These are phyloP conservation scores for Zaprionus ornatus DNA, from an alignment of 1,140 invertebrate species.

Conservation along the genomic window DNA sequence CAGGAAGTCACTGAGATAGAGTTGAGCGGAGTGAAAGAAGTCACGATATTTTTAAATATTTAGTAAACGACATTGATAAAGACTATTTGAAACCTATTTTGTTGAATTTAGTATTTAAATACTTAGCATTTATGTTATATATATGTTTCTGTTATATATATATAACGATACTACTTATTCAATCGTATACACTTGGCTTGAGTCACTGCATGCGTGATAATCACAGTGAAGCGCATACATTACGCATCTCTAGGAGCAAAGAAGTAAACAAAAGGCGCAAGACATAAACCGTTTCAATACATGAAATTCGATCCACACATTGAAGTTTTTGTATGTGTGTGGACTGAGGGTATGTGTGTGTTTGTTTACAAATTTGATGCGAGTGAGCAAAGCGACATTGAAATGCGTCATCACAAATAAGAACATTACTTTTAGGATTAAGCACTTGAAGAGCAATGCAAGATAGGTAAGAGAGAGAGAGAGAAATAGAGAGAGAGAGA, in stretches of 20 bases:
- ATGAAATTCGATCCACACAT: slow-evolving; percentile 3
- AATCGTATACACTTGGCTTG: background rate
- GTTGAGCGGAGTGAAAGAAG: background rate
- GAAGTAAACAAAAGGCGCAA: background rate
- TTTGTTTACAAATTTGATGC: background rate
- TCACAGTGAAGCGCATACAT: background rate
- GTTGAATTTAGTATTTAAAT: background rate
- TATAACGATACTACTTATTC: background rate
- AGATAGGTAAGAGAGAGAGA: too few species aligned
- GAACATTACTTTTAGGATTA: background rate
- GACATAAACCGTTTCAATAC: background rate
- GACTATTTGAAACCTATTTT: background rate
- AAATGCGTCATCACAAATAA: slow-evolving; percentile 10
- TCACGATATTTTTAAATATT: background rate
- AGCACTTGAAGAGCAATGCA: background rate
- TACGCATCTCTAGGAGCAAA: slow-evolving; percentile 9
- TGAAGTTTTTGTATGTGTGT: background rate
- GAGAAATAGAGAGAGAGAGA: too few species aligned
- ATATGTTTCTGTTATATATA: background rate
- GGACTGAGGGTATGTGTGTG: background rate
- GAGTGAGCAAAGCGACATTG: background rate
- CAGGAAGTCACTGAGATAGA: slow-evolving; percentile 6
- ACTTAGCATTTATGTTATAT: background rate
- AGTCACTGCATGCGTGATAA: background rate
- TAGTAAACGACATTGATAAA: too few species aligned